These are phyloP conservation scores for Aphrophora alni DNA, from an alignment of 2,888 invertebrate species.

Conservation along the genomic window DNA sequence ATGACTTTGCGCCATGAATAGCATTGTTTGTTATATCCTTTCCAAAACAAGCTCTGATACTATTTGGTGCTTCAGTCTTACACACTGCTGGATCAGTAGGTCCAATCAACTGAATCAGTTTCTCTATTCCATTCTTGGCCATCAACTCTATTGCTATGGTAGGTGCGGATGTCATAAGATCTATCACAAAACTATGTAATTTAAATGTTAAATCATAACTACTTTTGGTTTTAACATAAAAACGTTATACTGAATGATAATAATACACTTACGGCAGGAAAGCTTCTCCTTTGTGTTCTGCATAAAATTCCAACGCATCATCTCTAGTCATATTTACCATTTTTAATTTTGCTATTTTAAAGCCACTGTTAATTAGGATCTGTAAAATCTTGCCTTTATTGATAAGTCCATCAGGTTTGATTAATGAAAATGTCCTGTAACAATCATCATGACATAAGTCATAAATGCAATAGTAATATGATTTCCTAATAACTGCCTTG, in stretches of 20 bases:
- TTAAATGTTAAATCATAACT: neutral
- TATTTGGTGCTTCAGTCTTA: constrained; percentile 61
- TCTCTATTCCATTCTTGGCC: constrained; percentile 69
- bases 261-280: constrained; percentile 66
- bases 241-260: neutral
- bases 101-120: constrained; percentile 67
- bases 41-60: constrained; percentile 72
- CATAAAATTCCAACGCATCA: constrained; percentile 70
- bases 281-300: constrained; percentile 63
- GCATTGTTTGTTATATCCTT: constrained; percentile 71
- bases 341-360: constrained; percentile 70
- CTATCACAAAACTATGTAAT: constrained; percentile 63
- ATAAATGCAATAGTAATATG: too few species aligned
- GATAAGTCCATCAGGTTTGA: constrained; percentile 75
- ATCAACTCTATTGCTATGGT: constrained; percentile 76
- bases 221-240: neutral
- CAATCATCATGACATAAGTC: constrained; percentile 30
- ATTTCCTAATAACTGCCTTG: too few species aligned
- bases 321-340: constrained; percentile 72
- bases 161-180: constrained; percentile 70
- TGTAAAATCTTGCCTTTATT: constrained; percentile 78
- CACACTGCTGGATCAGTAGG: constrained; percentile 68
- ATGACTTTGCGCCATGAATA: constrained; percentile 69
- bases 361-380: constrained; percentile 64
- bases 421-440: constrained; percentile 75